Conservation (phyloP, 2,888 invertebrate genomes). For the Aspidapion aeneum region DNA sequence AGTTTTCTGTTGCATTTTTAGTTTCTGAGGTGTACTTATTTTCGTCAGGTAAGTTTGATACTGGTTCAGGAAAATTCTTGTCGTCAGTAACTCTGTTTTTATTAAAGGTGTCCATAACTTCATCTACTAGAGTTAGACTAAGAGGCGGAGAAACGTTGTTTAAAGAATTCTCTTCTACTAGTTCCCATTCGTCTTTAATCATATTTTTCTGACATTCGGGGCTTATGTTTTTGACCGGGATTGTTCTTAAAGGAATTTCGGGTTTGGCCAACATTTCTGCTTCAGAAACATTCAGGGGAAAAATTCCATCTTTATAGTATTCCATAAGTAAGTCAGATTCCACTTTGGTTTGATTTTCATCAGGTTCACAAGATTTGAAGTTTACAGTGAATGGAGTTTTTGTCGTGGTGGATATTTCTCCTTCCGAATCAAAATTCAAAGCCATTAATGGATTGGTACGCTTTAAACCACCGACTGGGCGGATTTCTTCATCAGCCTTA, state of each 20-base stretch:
- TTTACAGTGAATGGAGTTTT: not conserved
- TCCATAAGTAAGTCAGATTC: not conserved
- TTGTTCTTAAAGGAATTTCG: not conserved
- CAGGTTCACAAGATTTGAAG: not conserved
- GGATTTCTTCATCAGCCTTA: not conserved
- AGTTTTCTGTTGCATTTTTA: constrained; percentile 35
- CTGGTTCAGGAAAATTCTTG: not conserved
- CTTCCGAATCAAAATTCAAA: not conserved
- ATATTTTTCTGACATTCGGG: constrained; percentile 8
- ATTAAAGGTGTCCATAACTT: constrained; percentile 31
- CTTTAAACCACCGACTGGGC: not conserved
- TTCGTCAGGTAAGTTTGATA: constrained; percentile 25
- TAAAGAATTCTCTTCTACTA: constrained; percentile 14
- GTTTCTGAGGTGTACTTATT: constrained; percentile 15
- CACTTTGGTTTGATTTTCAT: not conserved
- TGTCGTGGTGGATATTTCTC: not conserved
- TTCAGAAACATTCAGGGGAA: not conserved
- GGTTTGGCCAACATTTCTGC: not conserved
- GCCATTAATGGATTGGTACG: not conserved
- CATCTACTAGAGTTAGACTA: constrained; percentile 24
- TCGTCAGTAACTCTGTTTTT: constrained; percentile 12
- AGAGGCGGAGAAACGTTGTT: constrained; percentile 26
- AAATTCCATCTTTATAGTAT: not conserved
- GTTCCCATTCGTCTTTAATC: constrained; percentile 29
- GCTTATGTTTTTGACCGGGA: not conserved